Conservation (phyloP, 2,113 vertebrate genomes). For the Serilophus lunatus region DNA sequence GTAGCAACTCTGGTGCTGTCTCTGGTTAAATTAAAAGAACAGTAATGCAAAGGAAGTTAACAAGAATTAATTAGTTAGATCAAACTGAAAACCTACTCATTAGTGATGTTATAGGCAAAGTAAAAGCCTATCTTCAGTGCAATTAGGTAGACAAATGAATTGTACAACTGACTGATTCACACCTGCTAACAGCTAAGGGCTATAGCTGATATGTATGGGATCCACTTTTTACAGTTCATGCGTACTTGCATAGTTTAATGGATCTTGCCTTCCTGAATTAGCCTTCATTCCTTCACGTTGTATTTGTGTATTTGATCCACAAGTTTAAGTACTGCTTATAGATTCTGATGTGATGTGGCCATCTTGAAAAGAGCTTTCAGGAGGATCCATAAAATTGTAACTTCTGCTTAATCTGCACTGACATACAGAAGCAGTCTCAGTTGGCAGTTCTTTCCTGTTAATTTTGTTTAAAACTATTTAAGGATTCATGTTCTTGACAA, state of each 20-base stretch:
- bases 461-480: constrained; percentile 21
- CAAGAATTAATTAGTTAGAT: constrained; percentile 91
- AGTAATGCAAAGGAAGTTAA: constrained; percentile 84
- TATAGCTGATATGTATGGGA: constrained; percentile 72
- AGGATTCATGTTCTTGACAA: neutral
- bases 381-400: neutral
- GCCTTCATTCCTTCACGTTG: constrained; percentile 72
- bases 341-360: neutral
- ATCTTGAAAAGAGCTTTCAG: neutral
- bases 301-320: constrained; percentile 67
- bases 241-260: constrained; percentile 86
- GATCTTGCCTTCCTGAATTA: constrained; percentile 76
- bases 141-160: constrained; percentile 93
- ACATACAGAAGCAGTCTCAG: neutral
- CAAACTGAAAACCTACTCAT: constrained; percentile 85
- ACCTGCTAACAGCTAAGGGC: constrained; percentile 86
- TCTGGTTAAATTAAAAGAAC: constrained; percentile 86
- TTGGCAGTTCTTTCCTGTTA: constrained; percentile 5
- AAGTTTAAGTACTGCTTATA: constrained; percentile 39
- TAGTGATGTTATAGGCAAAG: constrained; percentile 89
- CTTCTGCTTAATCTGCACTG: neutral
- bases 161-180: constrained; percentile 85
- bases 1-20: constrained; percentile 78
- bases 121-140: constrained; percentile 86
- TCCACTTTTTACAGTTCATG: constrained; percentile 85